These are phyloP conservation scores for Achroia grisella DNA, from an alignment of 1,140 invertebrate genomes.

Conservation along the genomic window DNA sequence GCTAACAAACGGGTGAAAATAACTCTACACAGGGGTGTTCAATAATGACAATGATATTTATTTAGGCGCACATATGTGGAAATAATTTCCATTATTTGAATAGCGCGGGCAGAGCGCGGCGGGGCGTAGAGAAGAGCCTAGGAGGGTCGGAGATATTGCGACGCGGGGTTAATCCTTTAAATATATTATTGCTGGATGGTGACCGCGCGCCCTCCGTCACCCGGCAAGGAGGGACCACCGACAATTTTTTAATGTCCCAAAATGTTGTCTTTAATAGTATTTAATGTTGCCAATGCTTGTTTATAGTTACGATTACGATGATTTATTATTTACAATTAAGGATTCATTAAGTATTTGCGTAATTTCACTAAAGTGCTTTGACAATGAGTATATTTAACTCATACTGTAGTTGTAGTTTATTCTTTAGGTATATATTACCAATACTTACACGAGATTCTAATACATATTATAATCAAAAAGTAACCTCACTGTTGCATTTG, in stretches of 20 bases:
- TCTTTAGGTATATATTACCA: no score
- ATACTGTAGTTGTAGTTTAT: no score
- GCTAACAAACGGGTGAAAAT: constrained; percentile 59
- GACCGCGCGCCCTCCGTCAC: constrained; percentile 36
- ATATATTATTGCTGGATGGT: constrained; percentile 70
- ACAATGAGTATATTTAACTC: no score
- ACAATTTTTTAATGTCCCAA: constrained; percentile 54
- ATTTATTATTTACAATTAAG: no score
- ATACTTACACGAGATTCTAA: no score
- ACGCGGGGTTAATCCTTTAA: constrained; percentile 71
- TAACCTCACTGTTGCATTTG: no score
- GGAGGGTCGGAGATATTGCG: constrained; percentile 72
- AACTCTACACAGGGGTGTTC: constrained; percentile 58
- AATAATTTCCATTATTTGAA: constrained; percentile 74
- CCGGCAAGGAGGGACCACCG: constrained; percentile 32
- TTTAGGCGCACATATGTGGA: constrained; percentile 73
- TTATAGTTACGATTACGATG: no score
- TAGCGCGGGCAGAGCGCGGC: constrained; percentile 39
- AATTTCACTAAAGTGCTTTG: no score
- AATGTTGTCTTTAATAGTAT: constrained; percentile 14
- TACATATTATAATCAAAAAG: no score
- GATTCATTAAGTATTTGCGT: no score
- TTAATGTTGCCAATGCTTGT: no score
- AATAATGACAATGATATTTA: constrained; percentile 75
- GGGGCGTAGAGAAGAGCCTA: constrained; percentile 22